These are phyloP conservation scores for Bradypodion pumilum DNA, from an alignment of 2,797 vertebrate species.

Conservation along the genomic window DNA sequence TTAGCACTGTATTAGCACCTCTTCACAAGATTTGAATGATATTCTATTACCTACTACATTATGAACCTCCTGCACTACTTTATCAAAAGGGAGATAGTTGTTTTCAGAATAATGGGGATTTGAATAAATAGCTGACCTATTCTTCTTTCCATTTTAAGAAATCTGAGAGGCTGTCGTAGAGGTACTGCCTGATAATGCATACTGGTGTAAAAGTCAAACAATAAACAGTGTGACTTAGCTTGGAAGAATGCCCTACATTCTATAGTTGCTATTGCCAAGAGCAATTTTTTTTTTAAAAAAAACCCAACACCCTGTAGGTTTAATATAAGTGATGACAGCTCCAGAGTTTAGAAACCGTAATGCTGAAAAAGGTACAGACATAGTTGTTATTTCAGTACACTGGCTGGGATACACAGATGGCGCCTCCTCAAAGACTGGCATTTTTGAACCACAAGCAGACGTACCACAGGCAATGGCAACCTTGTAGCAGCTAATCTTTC, in stretches of 20 bases:
- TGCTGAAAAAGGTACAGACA: not conserved
- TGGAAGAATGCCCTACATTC: not conserved
- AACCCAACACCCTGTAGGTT: not conserved
- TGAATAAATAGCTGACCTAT: not conserved
- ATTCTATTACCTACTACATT: not conserved
- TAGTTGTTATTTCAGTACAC: slow-evolving; percentile 23
- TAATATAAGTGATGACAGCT: slow-evolving; percentile 18
- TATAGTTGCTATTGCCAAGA: not conserved
- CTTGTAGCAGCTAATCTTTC: too few species aligned
- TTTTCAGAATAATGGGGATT: not conserved
- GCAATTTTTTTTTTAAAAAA: not conserved
- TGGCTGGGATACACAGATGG: too few species aligned
- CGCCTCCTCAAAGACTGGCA: too few species aligned
- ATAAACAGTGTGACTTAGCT: not conserved
- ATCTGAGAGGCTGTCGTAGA: not conserved
- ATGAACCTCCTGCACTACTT: not conserved
- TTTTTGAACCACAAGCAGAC: too few species aligned
- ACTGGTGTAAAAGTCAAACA: not conserved
- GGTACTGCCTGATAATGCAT: not conserved
- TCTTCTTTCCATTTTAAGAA: not conserved
- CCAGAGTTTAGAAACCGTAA: not conserved
- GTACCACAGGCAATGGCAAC: too few species aligned
- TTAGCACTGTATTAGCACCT: slow-evolving; percentile 18
- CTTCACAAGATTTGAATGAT: slow-evolving; percentile 1
- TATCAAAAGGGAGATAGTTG: not conserved